Evolutionary conservation across 1,140 invertebrate species (phyloP).

Genomic region (Rhagoletis zephyria): DNA sequence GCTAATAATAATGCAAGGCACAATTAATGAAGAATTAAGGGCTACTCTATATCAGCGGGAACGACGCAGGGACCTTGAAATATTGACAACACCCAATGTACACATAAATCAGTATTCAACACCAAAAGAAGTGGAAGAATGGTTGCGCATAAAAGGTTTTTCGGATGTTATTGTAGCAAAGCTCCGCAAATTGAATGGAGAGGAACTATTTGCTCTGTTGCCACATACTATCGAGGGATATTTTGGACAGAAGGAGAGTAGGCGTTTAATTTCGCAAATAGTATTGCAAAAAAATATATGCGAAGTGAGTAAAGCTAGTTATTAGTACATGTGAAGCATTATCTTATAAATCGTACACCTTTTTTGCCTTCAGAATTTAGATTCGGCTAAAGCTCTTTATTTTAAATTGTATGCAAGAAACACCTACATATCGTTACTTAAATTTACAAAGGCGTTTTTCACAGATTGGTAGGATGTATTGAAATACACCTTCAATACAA

Average conservation of each 20-base stretch:
- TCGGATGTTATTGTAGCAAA: constrained; percentile 78
- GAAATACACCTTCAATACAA: too few relatives aligned
- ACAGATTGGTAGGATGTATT: too few relatives aligned
- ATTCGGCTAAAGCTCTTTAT: too few relatives aligned
- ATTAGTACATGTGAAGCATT: too few relatives aligned
- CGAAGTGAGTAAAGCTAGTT: constrained; percentile 77
- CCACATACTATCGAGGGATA: constrained; percentile 79
- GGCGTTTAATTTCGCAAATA: constrained; percentile 82
- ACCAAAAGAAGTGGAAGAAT: constrained; percentile 80
- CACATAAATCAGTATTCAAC: constrained; percentile 80
- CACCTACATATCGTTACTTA: too few relatives aligned
- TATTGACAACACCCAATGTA: constrained; percentile 81
- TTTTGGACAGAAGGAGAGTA: constrained; percentile 81
- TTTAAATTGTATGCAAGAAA: too few relatives aligned
- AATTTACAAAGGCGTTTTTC: too few relatives aligned
- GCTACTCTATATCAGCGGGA: constrained; percentile 77
- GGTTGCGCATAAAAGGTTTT: constrained; percentile 85
- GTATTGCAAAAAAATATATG: constrained; percentile 83
- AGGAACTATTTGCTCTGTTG: constrained; percentile 81
- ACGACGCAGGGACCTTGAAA: constrained; percentile 76
- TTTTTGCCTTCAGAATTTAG: too few relatives aligned
- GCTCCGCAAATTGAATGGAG: constrained; percentile 79
- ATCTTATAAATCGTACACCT: too few relatives aligned
- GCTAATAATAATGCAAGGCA: constrained; percentile 67
- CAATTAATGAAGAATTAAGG: constrained; percentile 82